These are phyloP conservation scores for Propithecus deckenii DNA, from an alignment of 2,797 vertebrate species.

Conservation along the genomic window DNA sequence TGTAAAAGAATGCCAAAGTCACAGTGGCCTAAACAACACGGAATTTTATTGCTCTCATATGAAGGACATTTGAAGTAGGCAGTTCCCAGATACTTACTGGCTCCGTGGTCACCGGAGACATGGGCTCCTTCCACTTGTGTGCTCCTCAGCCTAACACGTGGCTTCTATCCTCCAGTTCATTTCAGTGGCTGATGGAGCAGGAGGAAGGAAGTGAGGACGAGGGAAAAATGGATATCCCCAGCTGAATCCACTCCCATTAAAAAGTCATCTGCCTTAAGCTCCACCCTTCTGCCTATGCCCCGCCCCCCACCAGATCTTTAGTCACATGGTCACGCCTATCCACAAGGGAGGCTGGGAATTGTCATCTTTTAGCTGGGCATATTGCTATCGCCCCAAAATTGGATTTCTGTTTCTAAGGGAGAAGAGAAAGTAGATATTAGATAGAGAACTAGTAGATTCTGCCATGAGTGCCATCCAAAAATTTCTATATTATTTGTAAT, in stretches of 20 bases:
- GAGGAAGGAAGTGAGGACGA: not conserved
- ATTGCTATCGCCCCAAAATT: not conserved
- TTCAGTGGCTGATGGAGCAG: not conserved
- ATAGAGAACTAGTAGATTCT: not conserved
- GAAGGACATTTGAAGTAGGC: not conserved
- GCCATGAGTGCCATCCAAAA: not conserved
- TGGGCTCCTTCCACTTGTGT: not conserved
- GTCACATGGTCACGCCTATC: not conserved
- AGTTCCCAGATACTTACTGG: not conserved
- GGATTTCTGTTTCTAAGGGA: not conserved
- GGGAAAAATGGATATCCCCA: not conserved
- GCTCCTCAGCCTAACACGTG: not conserved
- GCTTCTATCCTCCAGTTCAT: not conserved
- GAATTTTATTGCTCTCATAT: not conserved
- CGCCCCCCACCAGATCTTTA: not conserved
- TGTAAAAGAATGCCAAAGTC: not conserved
- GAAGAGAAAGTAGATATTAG: not conserved
- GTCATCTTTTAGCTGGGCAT: not conserved
- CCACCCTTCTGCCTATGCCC: not conserved
- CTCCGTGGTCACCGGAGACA: not conserved
- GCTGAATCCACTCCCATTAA: not conserved
- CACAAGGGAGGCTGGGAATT: not conserved
- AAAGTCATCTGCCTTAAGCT: not conserved
- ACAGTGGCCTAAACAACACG: not conserved
- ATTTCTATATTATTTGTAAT: not conserved